Base-by-base conservation (phyloP, 2,797 vertebrate species). In the Hephaestus fuliginosus region DNA sequence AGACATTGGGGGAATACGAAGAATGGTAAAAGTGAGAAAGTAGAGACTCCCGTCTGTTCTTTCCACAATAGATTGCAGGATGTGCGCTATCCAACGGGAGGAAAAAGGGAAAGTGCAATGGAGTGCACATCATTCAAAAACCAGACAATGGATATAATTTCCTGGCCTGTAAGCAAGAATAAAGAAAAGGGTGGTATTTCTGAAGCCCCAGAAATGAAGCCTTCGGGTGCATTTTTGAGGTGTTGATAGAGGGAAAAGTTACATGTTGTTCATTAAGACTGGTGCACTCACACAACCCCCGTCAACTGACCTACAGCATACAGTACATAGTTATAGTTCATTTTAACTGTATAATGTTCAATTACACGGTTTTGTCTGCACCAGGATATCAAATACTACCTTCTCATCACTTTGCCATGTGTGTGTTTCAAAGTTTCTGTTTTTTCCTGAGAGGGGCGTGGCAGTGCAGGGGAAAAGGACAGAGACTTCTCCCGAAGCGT, bases 1-100 rank as follows among this genome's bases (percentile, higher is more conserved):
- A 67, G 39, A 75, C 30, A 55, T 20, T 36, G 44, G 9, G 6
- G 9, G 22, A 68, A 53, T 63, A 65, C 28, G 70, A 82, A 74
- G 36, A 39, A 39, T 9, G 36, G 36, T 39, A 39, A 33, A 64
- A 48, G 3, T 10, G 4, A 7, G 18, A 44, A 64, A 51, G 49
- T 58, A 53, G 13, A 49, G 28, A 53, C 15, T 36, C n/a, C 22
- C 39, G 39, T 56, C 7, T 65, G 17, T 28, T 51, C 20, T 36
- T 46, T 74, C 20, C 7, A 57, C 56, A 44, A 44, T n/a, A 75
- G 41, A 69, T 5, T 6, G 28, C 57, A 53, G 46, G 1, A 75
- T 61, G 22, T 62, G 13, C 12, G 66, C 14, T 10, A 43, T n/a
- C 14, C 25, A 55, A 68, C 13, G 3, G 5, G 12, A 30, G 11